Percentiles rank a stretch among this genome's conserved stretches.
These are phyloP conservation scores for Tapirus terrestris DNA, from an alignment of 2,113 vertebrate species.

Conservation along the genomic window DNA sequence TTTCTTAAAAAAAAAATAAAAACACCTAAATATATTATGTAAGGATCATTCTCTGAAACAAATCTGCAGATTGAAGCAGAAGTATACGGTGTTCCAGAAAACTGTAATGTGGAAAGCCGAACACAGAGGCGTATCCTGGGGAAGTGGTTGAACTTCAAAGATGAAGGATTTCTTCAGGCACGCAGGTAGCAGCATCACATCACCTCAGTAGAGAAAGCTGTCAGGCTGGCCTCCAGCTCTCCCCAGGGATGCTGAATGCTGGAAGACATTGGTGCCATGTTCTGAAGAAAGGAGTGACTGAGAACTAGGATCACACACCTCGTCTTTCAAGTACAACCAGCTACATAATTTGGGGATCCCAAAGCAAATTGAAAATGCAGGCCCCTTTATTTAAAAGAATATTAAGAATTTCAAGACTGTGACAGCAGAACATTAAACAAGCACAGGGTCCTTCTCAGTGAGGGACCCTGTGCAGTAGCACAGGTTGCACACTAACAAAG, in stretches of 20 bases:
- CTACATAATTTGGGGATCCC: not conserved
- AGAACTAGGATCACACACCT: not conserved
- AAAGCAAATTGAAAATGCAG: not conserved
- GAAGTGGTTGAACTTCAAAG: not conserved
- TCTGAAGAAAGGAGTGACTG: not conserved
- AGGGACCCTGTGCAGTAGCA: fast-evolving
- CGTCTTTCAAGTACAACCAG: not conserved
- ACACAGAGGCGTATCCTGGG: not conserved
- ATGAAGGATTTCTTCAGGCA: not conserved
- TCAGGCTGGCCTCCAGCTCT: not conserved
- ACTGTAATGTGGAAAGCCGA: not conserved
- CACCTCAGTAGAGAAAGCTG: not conserved
- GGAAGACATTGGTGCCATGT: not conserved
- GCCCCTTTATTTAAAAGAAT: not conserved
- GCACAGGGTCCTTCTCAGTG: not conserved
- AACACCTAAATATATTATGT: not conserved
- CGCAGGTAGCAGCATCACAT: not conserved
- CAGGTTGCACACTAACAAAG: not conserved
- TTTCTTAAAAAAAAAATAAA: not conserved
- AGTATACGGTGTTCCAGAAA: not conserved
- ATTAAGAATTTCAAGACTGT: not conserved
- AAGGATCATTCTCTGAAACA: not conserved
- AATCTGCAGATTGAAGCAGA: slow-evolving; percentile 26
- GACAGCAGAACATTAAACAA: not conserved
- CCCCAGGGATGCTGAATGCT: fast-evolving